Conservation (phyloP, 1,140 invertebrate genomes). For the Lamellibrachia luymesi region DNA sequence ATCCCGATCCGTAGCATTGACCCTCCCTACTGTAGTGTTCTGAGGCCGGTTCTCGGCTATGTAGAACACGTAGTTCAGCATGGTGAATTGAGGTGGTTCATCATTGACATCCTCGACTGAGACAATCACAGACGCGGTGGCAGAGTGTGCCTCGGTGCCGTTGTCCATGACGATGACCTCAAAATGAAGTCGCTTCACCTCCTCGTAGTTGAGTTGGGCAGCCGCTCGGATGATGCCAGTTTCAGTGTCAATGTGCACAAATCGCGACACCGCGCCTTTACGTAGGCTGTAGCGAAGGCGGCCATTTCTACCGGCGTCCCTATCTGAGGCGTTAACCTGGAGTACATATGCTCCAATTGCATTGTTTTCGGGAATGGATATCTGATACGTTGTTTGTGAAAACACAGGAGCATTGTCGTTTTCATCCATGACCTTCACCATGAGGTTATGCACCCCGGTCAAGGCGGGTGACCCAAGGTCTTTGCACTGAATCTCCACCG, state of each 20-base stretch:
- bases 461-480: conserved; percentile 37
- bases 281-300: not conserved
- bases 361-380: conserved; percentile 17
- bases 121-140: conserved; percentile 13
- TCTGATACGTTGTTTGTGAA: conserved; percentile 33
- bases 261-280: conserved; percentile 19
- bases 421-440: conserved; percentile 37
- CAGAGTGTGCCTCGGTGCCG: conserved; percentile 15
- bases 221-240: conserved; percentile 83
- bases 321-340: conserved; percentile 13
- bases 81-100: conserved; percentile 22
- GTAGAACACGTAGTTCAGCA: not conserved
- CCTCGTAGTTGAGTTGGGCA: conserved; percentile 78
- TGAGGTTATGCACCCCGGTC: conserved; percentile 29
- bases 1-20: conserved; percentile 24
- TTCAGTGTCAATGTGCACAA: conserved; percentile 76
- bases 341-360: not conserved
- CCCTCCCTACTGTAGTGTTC: conserved; percentile 14
- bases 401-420: conserved; percentile 42
- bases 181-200: conserved; percentile 74
- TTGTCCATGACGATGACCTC: conserved; percentile 20
- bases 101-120: conserved; percentile 28
- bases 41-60: conserved; percentile 13
- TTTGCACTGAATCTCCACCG: conserved; percentile 35
- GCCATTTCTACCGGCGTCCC: conserved; percentile 13